A percentile compares a stretch with the other conserved stretches of the same genome.
These are phyloP conservation scores for Pithys albifrons DNA, from an alignment of 2,113 vertebrate genomes.

Conservation along the genomic window DNA sequence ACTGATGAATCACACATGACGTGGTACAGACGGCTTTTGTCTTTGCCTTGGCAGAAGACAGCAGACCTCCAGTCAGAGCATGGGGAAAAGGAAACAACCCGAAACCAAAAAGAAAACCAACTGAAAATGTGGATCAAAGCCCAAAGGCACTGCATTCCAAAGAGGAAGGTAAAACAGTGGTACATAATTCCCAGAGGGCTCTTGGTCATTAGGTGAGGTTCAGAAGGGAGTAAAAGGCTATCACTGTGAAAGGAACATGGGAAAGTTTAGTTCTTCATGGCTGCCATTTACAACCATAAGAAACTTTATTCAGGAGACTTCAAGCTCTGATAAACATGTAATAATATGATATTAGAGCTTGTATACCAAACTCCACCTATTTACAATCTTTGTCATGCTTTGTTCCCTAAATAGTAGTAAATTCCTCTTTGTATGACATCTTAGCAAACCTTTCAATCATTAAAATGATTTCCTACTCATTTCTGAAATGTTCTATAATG, in stretches of 20 bases:
- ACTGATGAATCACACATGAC: background rate
- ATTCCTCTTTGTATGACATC: background rate
- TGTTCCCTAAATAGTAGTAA: background rate
- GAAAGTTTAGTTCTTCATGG: background rate
- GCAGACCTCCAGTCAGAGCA: background rate
- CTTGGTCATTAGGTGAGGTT: background rate
- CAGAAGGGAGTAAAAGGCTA: background rate
- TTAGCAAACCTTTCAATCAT: background rate
- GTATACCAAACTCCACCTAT: background rate
- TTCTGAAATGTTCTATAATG: background rate
- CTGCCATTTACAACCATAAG: background rate
- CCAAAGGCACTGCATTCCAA: background rate
- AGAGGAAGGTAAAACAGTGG: background rate
- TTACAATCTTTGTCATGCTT: background rate
- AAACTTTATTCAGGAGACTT: background rate
- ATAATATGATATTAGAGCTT: background rate
- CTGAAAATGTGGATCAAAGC: background rate
- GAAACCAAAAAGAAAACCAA: too few relatives aligned
- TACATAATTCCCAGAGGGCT: background rate
- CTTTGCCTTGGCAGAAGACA: background rate
- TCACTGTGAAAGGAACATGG: background rate
- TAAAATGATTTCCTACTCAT: background rate
- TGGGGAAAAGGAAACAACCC: fast-evolving
- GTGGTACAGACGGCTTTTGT: background rate
- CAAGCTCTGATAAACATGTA: background rate